A percentile compares a stretch with the other conserved stretches of the same genome.
Conservation (phyloP, 1,140 invertebrate genomes). For the Panulirus ornatus region DNA sequence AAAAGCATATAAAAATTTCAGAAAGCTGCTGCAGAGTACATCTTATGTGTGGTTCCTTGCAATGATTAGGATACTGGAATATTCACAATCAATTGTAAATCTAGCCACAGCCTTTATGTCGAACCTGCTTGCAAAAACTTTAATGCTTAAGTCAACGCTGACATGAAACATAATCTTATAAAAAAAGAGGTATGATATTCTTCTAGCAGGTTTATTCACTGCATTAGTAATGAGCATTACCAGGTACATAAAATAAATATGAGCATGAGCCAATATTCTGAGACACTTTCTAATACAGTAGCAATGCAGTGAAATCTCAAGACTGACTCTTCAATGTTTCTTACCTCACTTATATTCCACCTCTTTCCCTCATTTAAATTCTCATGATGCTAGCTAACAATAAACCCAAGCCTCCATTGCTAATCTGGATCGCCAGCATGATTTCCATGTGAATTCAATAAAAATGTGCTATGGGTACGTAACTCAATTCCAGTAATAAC, state of each 20-base stretch:
- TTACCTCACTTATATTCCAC: not conserved
- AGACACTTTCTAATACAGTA: not conserved
- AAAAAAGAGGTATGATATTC: not conserved
- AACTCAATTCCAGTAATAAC: conserved; percentile 5
- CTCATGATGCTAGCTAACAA: conserved; percentile 25
- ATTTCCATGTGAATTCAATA: conserved; percentile 7
- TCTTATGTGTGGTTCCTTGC: not conserved
- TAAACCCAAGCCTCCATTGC: conserved; percentile 26
- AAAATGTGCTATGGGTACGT: not conserved
- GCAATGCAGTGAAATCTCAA: conserved; percentile 4
- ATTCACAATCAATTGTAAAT: not conserved
- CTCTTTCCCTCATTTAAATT: conserved; percentile 5
- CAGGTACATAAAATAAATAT: not conserved
- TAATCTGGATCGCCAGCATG: conserved; percentile 26
- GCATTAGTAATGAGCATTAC: not conserved
- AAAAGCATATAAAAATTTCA: not conserved
- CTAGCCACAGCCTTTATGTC: not conserved
- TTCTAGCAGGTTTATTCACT: not conserved
- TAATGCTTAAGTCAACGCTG: not conserved
- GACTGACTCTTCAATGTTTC: not conserved
- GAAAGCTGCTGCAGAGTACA: not conserved
- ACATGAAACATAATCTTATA: not conserved
- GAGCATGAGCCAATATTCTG: conserved; percentile 10
- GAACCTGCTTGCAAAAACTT: not conserved
- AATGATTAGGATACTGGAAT: not conserved